Evolutionary conservation across 2,113 vertebrate genomes (phyloP).

Genomic region (Electrona antarctica): DNA sequence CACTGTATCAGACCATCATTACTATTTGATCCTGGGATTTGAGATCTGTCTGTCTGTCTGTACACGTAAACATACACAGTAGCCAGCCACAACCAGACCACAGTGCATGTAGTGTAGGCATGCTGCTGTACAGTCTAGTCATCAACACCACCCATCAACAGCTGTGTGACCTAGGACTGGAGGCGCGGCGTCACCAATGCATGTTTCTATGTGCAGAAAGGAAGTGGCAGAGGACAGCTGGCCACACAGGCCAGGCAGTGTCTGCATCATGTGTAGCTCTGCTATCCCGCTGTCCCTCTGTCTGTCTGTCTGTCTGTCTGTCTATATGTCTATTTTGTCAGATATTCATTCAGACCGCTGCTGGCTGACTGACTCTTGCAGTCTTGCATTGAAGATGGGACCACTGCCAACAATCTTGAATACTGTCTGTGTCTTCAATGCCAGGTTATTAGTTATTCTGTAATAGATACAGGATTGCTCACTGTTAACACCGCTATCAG

Average conservation of each 20-base stretch:
- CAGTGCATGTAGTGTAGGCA: neutral
- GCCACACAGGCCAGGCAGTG: constrained; percentile 20
- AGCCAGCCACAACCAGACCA: neutral
- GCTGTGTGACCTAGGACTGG: neutral
- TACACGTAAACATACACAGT: neutral
- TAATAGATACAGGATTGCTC: no score
- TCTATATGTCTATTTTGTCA: neutral
- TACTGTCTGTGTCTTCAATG: no score
- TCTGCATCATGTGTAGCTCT: constrained; percentile 30
- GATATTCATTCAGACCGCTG: no score
- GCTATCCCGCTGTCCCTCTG: constrained; percentile 38
- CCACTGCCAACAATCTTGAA: no score
- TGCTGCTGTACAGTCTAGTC: constrained; percentile 33
- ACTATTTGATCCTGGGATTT: no score
- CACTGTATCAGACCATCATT: no score
- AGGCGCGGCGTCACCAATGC: neutral
- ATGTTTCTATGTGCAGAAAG: neutral
- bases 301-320: constrained; percentile 3
- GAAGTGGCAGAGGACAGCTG: constrained; percentile 10
- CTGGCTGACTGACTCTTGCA: no score
- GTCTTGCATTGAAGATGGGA: no score
- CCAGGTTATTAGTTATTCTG: no score
- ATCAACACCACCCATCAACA: constrained; percentile 16
- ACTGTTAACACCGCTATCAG: no score
- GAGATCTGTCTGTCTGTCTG: neutral